phyloP scores from a whole-genome alignment of 2,113 vertebrate species.

The Cebus imitator region DNA sequence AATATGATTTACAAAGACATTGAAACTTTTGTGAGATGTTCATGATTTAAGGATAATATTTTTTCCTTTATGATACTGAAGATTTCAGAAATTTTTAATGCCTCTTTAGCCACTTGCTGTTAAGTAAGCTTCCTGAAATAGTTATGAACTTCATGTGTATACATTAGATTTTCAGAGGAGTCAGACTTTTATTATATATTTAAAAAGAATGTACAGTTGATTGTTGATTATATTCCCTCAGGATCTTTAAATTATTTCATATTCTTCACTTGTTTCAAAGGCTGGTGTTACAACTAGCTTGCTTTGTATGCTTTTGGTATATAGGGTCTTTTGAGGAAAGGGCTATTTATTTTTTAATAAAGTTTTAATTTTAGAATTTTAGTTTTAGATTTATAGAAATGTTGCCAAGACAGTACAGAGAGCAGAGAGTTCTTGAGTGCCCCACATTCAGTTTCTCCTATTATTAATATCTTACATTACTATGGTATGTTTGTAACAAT shows the following conservation, averaged over 20 bases:
- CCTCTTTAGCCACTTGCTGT: neutral
- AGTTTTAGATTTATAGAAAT: neutral
- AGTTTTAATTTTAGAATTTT: neutral
- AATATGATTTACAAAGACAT: neutral
- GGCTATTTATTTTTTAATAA: neutral
- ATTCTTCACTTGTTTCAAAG: constrained; percentile 3
- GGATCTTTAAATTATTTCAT: constrained; percentile 1
- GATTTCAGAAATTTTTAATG: constrained; percentile 35
- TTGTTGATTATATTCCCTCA: neutral
- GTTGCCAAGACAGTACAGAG: neutral
- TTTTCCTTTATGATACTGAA: neutral
- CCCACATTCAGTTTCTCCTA: neutral
- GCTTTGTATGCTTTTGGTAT: neutral
- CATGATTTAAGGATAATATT: neutral
- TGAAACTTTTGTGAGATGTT: constrained; percentile 16
- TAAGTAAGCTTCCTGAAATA: neutral
- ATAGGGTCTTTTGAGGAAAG: neutral
- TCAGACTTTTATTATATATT: constrained; percentile 23
- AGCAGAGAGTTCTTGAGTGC: neutral
- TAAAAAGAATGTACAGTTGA: neutral
- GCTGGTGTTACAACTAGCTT: neutral
- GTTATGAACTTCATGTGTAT: neutral
- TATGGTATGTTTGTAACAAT: neutral
- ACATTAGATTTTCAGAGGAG: neutral
- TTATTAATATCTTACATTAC: neutral